Base-by-base conservation (phyloP, 2,113 vertebrate species). In the Tor tambroides region DNA sequence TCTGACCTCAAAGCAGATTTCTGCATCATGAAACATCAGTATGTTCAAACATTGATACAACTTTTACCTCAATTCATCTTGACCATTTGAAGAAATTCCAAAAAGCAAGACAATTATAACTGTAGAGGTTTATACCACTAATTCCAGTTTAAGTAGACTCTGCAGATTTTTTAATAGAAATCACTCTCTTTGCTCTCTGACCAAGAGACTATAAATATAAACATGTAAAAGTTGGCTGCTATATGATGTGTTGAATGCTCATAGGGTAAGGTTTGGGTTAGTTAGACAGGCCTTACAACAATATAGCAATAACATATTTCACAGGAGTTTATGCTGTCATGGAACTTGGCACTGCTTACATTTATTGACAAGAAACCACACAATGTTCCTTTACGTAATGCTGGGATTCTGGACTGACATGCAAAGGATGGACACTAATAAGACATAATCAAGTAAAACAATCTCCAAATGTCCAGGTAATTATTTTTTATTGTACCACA, bases 1-100 rank as follows among this genome's bases (percentile, higher is more conserved):
- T 86, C 87, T 83, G 75, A 49, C 87, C 84, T 88, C 80, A 88
- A 88, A 86, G 87, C 72, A 86, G 86, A 74, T 86, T 88, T 86
- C 87, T 59, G 61, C 79, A 83, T 82, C 85, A 86, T 84, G 79
- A 89, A 89, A 84, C 84, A 83, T 88, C 80, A 83, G 35, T 78
- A 32, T 35, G 80, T 83, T 79, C 80, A 88, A 65, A 86, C 79
- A 80, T 72, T 88, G 46, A 61, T 81, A 69, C 71, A 30, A 88
- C 79, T 71, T 88, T 85, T 79, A 72, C 23, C 41, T 26, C 23
- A 15, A n/a, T 75, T 43, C 21, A 75, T 41, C 10, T 1, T 4
- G 30, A 35, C 30, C 67, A 38, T 35, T 38, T 56, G 19, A 56
- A 21, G 54, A 56, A 56, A 56, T 56, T 56, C 17, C 54, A 2